Percentiles rank a stretch among this genome's conserved stretches.
These are phyloP conservation scores for Paratrypauchen microcephalus DNA, from an alignment of 2,797 vertebrate species.

Conservation along the genomic window DNA sequence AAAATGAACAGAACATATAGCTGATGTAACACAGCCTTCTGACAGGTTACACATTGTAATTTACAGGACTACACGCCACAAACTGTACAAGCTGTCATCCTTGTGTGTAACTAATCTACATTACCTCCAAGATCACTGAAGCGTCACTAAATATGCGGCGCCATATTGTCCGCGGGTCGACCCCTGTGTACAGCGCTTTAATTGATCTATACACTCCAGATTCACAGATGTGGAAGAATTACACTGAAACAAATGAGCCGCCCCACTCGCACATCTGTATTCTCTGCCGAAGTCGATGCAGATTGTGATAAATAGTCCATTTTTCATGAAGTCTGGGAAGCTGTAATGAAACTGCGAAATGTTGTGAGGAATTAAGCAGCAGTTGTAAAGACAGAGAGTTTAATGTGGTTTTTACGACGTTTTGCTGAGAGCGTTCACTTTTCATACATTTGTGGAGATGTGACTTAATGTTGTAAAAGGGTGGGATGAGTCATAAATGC, in stretches of 20 bases:
- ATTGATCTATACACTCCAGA: conserved; percentile 39
- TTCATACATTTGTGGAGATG: too few species aligned
- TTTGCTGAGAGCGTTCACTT: neutral
- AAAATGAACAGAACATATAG: conserved; percentile 61
- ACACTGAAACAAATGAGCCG: conserved; percentile 25
- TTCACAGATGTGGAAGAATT: conserved; percentile 19
- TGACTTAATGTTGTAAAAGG: too few species aligned
- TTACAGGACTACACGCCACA: conserved; percentile 50
- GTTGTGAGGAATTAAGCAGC: neutral
- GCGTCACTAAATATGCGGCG: conserved; percentile 21
- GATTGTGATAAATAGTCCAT: conserved; percentile 46
- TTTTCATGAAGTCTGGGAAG: conserved; percentile 17
- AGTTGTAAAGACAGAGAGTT: conserved; percentile 3
- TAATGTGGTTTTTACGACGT: neutral
- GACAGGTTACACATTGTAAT: conserved; percentile 63
- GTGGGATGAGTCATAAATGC: too few species aligned
- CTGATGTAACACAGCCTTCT: conserved; percentile 44
- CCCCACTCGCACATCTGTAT: conserved; percentile 43
- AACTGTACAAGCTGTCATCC: conserved; percentile 38
- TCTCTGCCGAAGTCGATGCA: conserved; percentile 29
- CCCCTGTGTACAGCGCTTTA: conserved; percentile 16
- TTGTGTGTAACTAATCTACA: conserved; percentile 41
- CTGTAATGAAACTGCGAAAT: conserved; percentile 12
- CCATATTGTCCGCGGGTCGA: conserved; percentile 1
- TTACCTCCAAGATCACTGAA: conserved; percentile 27